Evolutionary conservation across 1,140 invertebrate genomes (phyloP), one percentile per base, ranked within the genome.

Genomic region (Lerema accius): DNA sequence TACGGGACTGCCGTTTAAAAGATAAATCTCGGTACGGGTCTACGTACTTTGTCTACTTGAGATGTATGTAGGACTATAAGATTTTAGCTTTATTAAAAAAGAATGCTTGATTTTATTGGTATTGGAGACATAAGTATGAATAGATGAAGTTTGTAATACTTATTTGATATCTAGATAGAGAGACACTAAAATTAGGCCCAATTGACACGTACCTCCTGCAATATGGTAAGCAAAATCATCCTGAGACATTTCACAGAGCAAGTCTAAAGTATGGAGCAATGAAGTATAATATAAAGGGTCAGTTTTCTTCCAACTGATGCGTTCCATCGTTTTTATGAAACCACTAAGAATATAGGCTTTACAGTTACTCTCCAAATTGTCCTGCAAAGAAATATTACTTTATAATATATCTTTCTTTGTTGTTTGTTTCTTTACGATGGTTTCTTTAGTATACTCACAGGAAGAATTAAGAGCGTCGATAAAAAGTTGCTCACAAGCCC

Each of bases 381-480:
- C 97, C 94, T 94, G 73, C 48, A 83, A 77, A 58, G 14, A 28
- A 46, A 13, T 4, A 40, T 13, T 13, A 51, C 26, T 19, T 60
- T 37, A 17, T 3, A 19, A 43, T 26, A 53, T 19, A n/a, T n/a
- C n/a, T n/a, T n/a, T n/a, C n/a, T n/a, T n/a, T n/a, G n/a, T n/a
- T n/a, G n/a, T n/a, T n/a, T n/a, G n/a, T n/a, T n/a, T n/a, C n/a
- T n/a, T n/a, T n/a, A n/a, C n/a, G n/a, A n/a, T n/a, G n/a, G n/a
- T n/a, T n/a, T n/a, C n/a, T n/a, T n/a, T n/a, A n/a, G n/a, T 3
- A 46, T 49, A 93, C 94, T 92, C 92, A 96, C 96, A 4, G 97
- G 97, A 17, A 98, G 94, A 46, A 98, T 92, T 16, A 99, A 86
- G 14, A 99, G 91, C 3, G 95, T 96, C 0, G 97, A 97, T 39